phyloP scores from a whole-genome alignment of 2,888 invertebrate species.

The Ormyrus thymus region DNA sequence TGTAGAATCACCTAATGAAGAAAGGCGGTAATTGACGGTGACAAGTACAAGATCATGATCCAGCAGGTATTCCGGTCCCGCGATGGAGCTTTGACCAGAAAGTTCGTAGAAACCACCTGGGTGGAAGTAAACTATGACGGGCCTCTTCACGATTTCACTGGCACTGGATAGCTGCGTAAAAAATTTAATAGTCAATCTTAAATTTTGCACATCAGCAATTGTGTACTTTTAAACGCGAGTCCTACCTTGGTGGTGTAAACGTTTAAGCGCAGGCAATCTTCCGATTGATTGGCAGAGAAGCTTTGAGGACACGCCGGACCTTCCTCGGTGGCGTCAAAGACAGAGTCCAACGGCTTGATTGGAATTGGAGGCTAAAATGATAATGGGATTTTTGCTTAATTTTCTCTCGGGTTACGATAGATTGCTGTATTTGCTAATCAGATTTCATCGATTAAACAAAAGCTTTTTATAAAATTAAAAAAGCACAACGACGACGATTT shows the following conservation, averaged over 20 bases:
- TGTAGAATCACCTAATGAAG: conserved; percentile 42
- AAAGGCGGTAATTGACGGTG: conserved; percentile 54
- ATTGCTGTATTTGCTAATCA: too few species aligned
- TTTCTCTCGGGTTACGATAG: too few species aligned
- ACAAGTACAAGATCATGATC: conserved; percentile 59
- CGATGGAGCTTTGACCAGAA: conserved; percentile 77
- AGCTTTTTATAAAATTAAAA: too few species aligned
- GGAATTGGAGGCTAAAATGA: conserved; percentile 76
- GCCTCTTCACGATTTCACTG: conserved; percentile 63
- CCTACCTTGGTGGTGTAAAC: conserved; percentile 77
- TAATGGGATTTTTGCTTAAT: too few species aligned
- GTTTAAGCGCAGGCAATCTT: conserved; percentile 82
- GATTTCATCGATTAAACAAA: too few species aligned
- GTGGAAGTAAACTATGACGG: conserved; percentile 82
- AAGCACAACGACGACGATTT: too few species aligned
- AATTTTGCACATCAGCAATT: background rate
- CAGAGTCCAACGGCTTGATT: conserved; percentile 75
- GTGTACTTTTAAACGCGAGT: background rate
- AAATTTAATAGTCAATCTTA: background rate
- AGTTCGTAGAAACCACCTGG: conserved; percentile 80
- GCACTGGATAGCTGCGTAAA: conserved; percentile 30
- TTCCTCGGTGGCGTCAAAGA: conserved; percentile 78
- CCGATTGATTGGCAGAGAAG: conserved; percentile 74
- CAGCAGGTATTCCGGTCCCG: conserved; percentile 59
- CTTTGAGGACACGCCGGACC: conserved; percentile 79